Conservation (phyloP, 2,113 vertebrate species). For the Pedetes capensis region DNA sequence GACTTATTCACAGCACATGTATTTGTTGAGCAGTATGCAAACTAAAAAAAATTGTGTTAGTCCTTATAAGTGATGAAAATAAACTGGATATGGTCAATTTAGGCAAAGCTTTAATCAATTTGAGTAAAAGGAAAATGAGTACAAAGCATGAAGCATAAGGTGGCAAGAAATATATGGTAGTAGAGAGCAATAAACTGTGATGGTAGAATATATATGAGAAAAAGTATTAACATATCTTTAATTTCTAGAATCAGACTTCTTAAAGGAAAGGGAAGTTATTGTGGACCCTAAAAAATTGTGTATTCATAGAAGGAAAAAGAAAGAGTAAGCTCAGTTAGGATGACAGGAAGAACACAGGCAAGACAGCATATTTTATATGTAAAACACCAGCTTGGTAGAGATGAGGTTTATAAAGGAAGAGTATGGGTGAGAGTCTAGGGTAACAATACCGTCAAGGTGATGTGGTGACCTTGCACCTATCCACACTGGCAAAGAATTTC, state of each 20-base stretch:
- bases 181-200: not conserved
- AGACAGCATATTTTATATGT: not conserved
- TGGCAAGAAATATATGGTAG: not conserved
- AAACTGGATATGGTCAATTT: not conserved
- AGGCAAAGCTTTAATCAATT: not conserved
- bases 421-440: not conserved
- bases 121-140: not conserved
- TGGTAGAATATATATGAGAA: not conserved
- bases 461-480: not conserved
- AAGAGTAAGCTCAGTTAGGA: not conserved
- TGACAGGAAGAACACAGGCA: not conserved
- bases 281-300: not conserved
- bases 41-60: not conserved
- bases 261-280: not conserved
- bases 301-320: not conserved
- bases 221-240: not conserved
- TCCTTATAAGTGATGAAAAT: not conserved
- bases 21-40: not conserved
- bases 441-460: rapidly evolving
- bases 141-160: not conserved
- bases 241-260: not conserved
- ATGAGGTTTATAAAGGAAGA: not conserved
- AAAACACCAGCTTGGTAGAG: not conserved
- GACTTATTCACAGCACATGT: not conserved
- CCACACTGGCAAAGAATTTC: not conserved